Base-by-base conservation (phyloP, 2,113 vertebrate species). In the Taurulus bubalis region DNA sequence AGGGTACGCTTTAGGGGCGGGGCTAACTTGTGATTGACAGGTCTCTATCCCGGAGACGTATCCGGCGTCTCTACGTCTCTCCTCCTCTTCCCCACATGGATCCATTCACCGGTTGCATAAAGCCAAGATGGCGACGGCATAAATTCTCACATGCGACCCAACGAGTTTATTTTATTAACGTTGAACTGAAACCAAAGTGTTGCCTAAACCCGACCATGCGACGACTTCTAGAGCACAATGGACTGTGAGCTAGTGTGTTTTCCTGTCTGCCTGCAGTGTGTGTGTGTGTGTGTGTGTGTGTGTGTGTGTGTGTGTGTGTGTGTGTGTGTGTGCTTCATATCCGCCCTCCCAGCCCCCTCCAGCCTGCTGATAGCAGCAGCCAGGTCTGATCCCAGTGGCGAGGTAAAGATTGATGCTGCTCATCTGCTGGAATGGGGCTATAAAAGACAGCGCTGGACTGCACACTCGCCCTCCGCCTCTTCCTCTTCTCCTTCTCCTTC, bases 371-470 rank as follows among this genome's bases (percentile, higher is more conserved):
- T 77, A 82, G 75, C 78, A 88, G 82, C 83, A 77, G 71, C 65
- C 78, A 77, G 79, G 67, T 51, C 69, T 64, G 51, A 76, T 81
- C 81, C 87, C 87, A 82, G 89, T 90, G 90, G 87, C 53, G 73
- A 87, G 84, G 75, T 85, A 56, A 85, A 92, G 93, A 93, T 93
- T 92, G 90, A 94, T 92, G 89, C 89, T 77, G 77, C 90, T 93
- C 91, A 94, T 93, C 90, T 93, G 81, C 88, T 86, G 83, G 79
- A 92, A 92, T 91, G 85, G 87, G 68, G 84, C 85, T 82, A 87
- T 92, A 93, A 92, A 93, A 90, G 79, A 80, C 84, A 84, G 78
- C 53, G 71, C 68, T 83, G 86, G 77, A 82, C 82, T 91, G 78
- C 79, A 60, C 87, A 71, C 72, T 76, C 45, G 12, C 70, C 64